phyloP scores from a whole-genome alignment of 2,113 vertebrate genomes.

The Paratilapia polleni region DNA sequence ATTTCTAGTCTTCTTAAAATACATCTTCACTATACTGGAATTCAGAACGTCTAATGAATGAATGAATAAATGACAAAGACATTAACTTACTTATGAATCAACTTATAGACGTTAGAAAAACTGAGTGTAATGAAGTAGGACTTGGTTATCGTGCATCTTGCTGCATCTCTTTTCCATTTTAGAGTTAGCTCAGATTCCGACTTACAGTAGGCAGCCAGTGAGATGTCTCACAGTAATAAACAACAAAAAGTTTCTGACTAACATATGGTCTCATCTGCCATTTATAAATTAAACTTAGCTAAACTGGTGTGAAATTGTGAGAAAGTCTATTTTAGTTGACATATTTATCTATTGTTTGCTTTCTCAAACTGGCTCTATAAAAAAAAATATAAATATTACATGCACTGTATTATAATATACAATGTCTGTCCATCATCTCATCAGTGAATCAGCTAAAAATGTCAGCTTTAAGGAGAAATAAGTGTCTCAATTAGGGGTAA shows the following conservation, averaged over 20 bases:
- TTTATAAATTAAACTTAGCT: neutral
- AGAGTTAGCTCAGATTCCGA: too few species aligned
- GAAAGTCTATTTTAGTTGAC: neutral
- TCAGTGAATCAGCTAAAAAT: neutral
- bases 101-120: neutral
- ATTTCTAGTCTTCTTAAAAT: too few species aligned
- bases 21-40: neutral
- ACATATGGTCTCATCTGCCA: too few species aligned
- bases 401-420: too few species aligned
- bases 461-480: neutral
- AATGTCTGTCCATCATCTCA: too few species aligned
- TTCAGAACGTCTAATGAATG: neutral
- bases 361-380: neutral
- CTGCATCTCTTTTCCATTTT: too few species aligned
- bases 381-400: too few species aligned
- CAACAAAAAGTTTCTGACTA: too few species aligned
- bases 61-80: neutral
- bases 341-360: neutral
- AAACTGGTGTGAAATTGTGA: neutral
- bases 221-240: too few species aligned
- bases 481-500: neutral
- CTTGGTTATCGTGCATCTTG: too few species aligned
- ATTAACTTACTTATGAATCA: neutral
- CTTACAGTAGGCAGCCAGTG: too few species aligned
- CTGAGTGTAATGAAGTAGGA: neutral